Conservation (phyloP, 1,140 invertebrate genomes). For the Caenorhabditis briggsae region DNA sequence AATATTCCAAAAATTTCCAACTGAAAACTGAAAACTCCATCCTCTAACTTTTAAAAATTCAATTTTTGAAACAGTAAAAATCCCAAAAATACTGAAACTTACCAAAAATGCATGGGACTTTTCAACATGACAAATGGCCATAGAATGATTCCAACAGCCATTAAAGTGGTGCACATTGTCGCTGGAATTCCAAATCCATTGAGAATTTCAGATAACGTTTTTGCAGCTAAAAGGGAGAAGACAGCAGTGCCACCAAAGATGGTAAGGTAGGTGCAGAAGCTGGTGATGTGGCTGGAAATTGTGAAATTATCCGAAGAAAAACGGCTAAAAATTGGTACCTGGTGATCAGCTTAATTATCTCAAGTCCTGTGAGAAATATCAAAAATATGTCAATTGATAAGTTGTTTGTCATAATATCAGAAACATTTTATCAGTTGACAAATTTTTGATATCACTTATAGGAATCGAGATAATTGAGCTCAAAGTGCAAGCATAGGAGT, state of each 20-base stretch:
- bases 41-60: too few species aligned
- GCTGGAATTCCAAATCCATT: not conserved
- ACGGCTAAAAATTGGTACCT: not conserved
- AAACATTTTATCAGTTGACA: too few species aligned
- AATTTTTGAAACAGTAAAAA: not conserved
- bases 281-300: not conserved
- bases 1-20: too few species aligned
- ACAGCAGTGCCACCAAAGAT: slow-evolving; percentile 22
- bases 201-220: slow-evolving; percentile 4
- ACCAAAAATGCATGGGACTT: slow-evolving; percentile 84
- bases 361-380: too few species aligned
- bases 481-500: too few species aligned
- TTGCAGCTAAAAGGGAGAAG: slow-evolving; percentile 15
- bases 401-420: too few species aligned
- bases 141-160: slow-evolving; percentile 80
- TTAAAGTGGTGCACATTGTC: slow-evolving; percentile 5
- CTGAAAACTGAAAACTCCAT: too few species aligned
- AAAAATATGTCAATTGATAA: too few species aligned
- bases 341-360: too few species aligned
- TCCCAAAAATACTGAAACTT: slow-evolving; percentile 70
- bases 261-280: slow-evolving; percentile 27
- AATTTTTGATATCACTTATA: too few species aligned
- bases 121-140: slow-evolving; percentile 83
- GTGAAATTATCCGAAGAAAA: too few species aligned
- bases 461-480: too few species aligned